phyloP scores from a whole-genome alignment of 1,140 invertebrate genomes.

The Drosophila kepulauana region DNA sequence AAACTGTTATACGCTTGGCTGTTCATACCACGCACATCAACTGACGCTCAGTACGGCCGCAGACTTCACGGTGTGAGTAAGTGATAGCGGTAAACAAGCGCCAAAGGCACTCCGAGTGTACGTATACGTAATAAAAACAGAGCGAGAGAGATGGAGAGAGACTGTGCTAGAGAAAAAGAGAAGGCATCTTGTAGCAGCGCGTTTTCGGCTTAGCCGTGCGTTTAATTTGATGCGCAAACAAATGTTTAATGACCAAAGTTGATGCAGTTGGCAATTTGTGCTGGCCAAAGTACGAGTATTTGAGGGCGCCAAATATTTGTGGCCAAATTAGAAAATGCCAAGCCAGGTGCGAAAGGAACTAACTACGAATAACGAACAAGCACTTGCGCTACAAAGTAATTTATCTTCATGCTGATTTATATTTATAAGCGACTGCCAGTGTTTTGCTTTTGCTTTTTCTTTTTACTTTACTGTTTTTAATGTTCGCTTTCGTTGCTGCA shows the following conservation, averaged over 20 bases:
- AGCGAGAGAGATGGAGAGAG: background rate
- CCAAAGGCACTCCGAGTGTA: background rate
- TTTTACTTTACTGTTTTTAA: slow-evolving; percentile 9
- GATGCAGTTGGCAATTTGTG: slow-evolving; percentile 48
- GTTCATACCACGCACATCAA: slow-evolving; percentile 19
- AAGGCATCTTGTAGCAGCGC: background rate
- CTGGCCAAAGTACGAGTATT: slow-evolving; percentile 21
- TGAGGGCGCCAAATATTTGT: slow-evolving; percentile 63
- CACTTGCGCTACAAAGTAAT: slow-evolving; percentile 3
- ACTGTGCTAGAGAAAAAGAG: background rate
- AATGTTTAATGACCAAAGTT: slow-evolving; percentile 77
- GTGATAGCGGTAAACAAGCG: slow-evolving; percentile 44
- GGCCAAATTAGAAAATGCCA: slow-evolving; percentile 58
- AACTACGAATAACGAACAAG: background rate
- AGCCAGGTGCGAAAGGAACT: slow-evolving; percentile 46
- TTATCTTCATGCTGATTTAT: slow-evolving; percentile 11
- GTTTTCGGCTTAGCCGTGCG: slow-evolving; percentile 60
- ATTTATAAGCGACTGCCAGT: background rate
- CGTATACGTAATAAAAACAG: background rate
- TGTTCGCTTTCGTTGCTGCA: background rate
- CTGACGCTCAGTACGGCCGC: slow-evolving; percentile 49
- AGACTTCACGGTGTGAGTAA: slow-evolving; percentile 68
- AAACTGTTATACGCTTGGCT: slow-evolving; percentile 68
- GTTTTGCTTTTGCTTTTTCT: slow-evolving; percentile 21
- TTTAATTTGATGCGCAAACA: slow-evolving; percentile 79